Percentiles rank a stretch among this genome's conserved stretches.
Evolutionary conservation across 2,888 invertebrate genomes (phyloP).

Genomic region (Rotaria magnacalcarata): DNA sequence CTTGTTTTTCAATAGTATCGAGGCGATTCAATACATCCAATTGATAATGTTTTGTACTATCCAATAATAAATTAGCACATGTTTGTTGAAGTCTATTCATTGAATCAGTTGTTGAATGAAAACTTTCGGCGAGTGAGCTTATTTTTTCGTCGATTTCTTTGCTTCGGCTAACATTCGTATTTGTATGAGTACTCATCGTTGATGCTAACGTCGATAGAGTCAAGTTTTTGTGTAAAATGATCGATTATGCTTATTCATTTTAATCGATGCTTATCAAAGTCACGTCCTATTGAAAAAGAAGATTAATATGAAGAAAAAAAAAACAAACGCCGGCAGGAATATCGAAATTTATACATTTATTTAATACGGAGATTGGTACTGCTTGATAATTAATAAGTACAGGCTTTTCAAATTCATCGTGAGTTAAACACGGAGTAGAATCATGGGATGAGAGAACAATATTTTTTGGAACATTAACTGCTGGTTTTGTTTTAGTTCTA

Average conservation of each 20-base stretch:
- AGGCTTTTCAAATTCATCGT: neutral
- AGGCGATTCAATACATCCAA: neutral
- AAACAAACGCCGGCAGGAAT: too few species aligned
- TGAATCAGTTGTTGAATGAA: neutral
- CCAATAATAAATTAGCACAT: neutral
- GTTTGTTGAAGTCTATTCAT: neutral
- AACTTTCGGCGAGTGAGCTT: neutral
- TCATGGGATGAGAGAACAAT: neutral
- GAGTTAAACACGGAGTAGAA: neutral
- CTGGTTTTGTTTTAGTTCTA: neutral
- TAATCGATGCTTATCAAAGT: neutral
- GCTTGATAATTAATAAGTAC: neutral
- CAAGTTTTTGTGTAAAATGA: neutral
- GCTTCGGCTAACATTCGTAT: neutral
- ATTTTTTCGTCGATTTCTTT: neutral
- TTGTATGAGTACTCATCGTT: neutral
- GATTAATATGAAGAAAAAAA: neutral
- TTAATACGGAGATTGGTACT: neutral
- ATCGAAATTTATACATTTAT: neutral
- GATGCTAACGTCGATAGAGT: neutral
- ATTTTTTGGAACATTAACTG: neutral
- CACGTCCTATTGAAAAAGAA: neutral
- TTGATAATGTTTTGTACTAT: slow-evolving; percentile 12
- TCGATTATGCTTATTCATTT: neutral
- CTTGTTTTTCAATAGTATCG: neutral